Conservation (phyloP, 2,113 vertebrate species). For the Australoheros scitulus region DNA sequence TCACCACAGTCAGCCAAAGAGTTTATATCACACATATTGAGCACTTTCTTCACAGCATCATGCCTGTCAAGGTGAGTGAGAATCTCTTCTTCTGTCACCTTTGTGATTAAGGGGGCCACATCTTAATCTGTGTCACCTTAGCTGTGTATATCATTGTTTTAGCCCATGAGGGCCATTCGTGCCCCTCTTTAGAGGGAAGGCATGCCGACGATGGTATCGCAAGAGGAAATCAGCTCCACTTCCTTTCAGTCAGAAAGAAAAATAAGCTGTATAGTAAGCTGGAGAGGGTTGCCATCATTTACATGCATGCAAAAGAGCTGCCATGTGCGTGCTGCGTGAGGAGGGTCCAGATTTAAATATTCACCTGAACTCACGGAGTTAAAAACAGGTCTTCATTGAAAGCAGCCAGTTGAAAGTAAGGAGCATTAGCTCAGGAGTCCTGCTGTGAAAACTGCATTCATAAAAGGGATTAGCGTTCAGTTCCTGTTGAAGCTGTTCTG, state of each 20-base stretch:
- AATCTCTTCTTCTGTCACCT: background rate
- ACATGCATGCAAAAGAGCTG: slow-evolving; percentile 57
- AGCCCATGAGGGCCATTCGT: background rate
- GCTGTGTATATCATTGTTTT: background rate
- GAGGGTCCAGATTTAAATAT: slow-evolving; percentile 17
- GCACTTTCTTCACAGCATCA: background rate
- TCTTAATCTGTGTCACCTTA: background rate
- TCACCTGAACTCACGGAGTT: background rate
- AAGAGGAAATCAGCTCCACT: slow-evolving; percentile 57
- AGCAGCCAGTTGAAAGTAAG: background rate
- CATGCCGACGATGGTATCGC: slow-evolving; percentile 13
- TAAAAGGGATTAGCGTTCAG: background rate
- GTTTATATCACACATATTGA: background rate
- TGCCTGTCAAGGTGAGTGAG: slow-evolving; percentile 54
- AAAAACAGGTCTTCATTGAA: background rate
- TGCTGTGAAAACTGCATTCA: background rate
- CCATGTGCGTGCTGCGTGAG: background rate
- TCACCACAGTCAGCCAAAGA: slow-evolving; percentile 10
- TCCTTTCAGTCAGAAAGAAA: slow-evolving; percentile 31
- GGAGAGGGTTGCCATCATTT: slow-evolving; percentile 15
- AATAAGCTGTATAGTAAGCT: background rate
- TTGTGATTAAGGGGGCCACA: background rate
- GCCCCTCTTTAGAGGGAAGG: slow-evolving; percentile 12
- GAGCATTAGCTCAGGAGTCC: background rate
- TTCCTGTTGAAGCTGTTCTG: background rate